These are phyloP conservation scores for Platyscapa corneri DNA, from an alignment of 1,140 invertebrate species.

Conservation along the genomic window DNA sequence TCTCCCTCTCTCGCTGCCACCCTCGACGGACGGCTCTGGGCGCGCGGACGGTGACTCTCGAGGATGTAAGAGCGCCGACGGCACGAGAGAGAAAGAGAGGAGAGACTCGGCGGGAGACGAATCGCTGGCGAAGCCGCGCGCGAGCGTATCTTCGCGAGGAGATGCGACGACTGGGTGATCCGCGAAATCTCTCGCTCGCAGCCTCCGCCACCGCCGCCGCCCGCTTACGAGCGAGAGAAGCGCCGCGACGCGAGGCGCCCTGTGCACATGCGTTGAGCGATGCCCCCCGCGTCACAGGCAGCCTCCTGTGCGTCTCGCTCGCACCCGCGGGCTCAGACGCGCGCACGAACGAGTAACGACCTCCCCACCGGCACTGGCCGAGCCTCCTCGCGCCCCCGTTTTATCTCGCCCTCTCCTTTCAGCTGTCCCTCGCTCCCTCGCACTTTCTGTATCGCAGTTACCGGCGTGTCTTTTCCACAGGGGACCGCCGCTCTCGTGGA, in stretches of 20 bases:
- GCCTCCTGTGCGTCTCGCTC: conserved; percentile 37
- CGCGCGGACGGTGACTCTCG: too few species aligned
- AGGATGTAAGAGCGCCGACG: not conserved
- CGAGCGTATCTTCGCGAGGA: conserved; percentile 66
- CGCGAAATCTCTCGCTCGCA: conserved; percentile 65
- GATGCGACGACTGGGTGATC: conserved; percentile 73
- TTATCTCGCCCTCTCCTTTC: not conserved
- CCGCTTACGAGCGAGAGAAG: conserved; percentile 63
- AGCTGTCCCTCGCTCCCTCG: not conserved
- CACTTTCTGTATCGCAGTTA: not conserved
- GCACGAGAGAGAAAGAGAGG: conserved; percentile 3
- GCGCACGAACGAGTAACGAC: conserved; percentile 17
- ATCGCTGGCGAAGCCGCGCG: conserved; percentile 51
- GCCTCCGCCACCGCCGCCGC: conserved; percentile 67
- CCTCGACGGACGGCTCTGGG: too few species aligned
- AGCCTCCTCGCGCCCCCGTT: conserved; percentile 33
- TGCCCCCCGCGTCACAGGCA: conserved; percentile 58
- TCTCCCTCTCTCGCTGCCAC: too few species aligned
- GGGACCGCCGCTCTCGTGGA: not conserved
- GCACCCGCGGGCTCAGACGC: not conserved
- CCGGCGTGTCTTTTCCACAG: not conserved
- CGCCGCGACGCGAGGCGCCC: conserved; percentile 70
- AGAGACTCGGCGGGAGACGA: not conserved
- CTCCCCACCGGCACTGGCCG: conserved; percentile 33
- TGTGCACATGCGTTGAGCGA: conserved; percentile 74